Conservation (phyloP, 2,113 vertebrate genomes). For the Osmerus mordax region DNA sequence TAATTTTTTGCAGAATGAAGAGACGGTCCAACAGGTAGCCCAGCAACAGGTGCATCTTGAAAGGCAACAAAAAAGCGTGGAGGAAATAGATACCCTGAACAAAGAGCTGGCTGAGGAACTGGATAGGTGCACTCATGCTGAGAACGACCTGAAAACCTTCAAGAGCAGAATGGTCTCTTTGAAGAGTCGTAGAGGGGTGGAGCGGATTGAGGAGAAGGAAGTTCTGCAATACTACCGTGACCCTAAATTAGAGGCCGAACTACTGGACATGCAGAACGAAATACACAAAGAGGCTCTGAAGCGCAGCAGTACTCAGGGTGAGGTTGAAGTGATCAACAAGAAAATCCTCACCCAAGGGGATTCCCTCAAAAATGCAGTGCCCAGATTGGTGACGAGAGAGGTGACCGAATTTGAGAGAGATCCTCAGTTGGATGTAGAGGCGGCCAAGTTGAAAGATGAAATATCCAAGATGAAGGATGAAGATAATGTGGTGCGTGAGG, state of each 20-base stretch:
- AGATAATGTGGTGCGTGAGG: constrained; percentile 57
- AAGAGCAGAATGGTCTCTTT: constrained; percentile 78
- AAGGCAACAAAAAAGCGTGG: constrained; percentile 48
- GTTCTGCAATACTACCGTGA: constrained; percentile 89
- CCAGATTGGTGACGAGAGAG: constrained; percentile 89
- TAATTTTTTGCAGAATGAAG: constrained; percentile 77
- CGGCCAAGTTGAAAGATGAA: constrained; percentile 72
- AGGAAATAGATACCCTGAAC: constrained; percentile 66
- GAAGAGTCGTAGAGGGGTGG: constrained; percentile 82
- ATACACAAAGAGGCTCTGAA: constrained; percentile 74
- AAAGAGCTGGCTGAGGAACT: constrained; percentile 79
- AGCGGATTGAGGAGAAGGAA: constrained; percentile 89
- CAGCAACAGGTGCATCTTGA: constrained; percentile 68
- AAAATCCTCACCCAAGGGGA: constrained; percentile 75
- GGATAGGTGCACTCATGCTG: constrained; percentile 65
- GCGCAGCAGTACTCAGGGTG: constrained; percentile 66
- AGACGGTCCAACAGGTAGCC: constrained; percentile 64
- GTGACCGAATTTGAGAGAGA: constrained; percentile 91
- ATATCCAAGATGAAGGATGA: constrained; percentile 73
- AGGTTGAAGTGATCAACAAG: constrained; percentile 71
- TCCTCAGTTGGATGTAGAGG: constrained; percentile 81
- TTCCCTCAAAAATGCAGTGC: constrained; percentile 62
- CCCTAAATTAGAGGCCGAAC: constrained; percentile 78
- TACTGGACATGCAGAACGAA: constrained; percentile 64
- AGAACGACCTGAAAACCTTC: constrained; percentile 74